phyloP scores from a whole-genome alignment of 2,113 vertebrate genomes.

The Bambusicola thoracicus region DNA sequence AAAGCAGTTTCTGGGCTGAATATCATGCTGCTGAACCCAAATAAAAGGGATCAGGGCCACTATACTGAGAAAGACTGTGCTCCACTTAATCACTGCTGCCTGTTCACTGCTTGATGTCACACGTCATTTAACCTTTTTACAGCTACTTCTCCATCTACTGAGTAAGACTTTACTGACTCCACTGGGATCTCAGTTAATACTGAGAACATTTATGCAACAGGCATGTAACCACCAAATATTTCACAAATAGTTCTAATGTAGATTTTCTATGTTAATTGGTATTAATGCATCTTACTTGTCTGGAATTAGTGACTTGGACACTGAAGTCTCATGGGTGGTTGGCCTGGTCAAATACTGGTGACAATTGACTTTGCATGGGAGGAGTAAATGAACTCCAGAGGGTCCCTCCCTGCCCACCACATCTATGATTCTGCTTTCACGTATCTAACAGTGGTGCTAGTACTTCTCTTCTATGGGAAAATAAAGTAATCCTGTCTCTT shows the following conservation, averaged over 20 bases:
- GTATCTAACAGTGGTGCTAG: background rate
- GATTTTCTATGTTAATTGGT: background rate
- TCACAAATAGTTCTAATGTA: background rate
- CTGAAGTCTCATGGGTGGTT: background rate
- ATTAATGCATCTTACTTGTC: background rate
- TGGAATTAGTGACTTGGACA: background rate
- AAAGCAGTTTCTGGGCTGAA: constrained; percentile 81
- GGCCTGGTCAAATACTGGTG: background rate
- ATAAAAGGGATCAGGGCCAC: background rate
- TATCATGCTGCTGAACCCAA: constrained; percentile 77
- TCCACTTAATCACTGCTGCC: background rate
- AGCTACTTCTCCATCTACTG: background rate
- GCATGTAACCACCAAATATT: background rate
- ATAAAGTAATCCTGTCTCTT: constrained; percentile 3
- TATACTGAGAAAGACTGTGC: background rate
- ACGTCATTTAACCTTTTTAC: background rate
- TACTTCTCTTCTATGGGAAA: constrained; percentile 1
- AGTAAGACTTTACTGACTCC: background rate
- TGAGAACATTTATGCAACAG: background rate
- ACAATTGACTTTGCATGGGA: background rate
- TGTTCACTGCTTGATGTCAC: background rate
- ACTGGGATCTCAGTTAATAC: background rate
- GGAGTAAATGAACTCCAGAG: background rate
- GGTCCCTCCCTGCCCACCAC: background rate
- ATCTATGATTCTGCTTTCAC: background rate